Base-by-base conservation (phyloP, 2,888 invertebrate species). In the Schizotus pectinicornis region DNA sequence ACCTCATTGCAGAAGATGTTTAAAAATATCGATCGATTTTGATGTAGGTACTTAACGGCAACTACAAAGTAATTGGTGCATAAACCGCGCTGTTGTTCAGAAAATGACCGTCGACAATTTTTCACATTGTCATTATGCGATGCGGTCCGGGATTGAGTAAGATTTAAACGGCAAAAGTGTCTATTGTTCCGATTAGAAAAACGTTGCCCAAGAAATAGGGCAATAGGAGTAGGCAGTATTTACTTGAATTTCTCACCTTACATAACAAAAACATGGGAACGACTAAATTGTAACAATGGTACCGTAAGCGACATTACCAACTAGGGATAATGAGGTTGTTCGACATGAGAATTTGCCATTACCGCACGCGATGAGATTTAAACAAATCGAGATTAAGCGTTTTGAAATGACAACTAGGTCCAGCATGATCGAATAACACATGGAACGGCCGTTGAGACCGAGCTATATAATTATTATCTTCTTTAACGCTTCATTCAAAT, bases 161-260 rank as follows among this genome's bases (percentile, higher is more conserved):
- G 5, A 22, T 22, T 22, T 22, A 22, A 22, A 22, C 22, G 22
- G 22, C 22, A 2, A 5, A 2, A 22, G 22, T 22, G 22, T 22
- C 22, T 52, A 52, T 41, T 13, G 43, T 13, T 34, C 36, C 12
- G 47, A 47, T 12, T 5, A 22, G 33, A 32, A 49, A 31, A 7
- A 12, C 38, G 41, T 51, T 51, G 11, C 51, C 12, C 14, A 37
- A 36, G 33, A 53, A 46, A 37, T 45, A 33, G 45, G 22, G 38
- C 53, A 46, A 31, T 43, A 30, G 9, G 38, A 46, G 36, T 43
- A 30, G 9, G 38, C 14, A 14, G 34, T 41, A 47, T 35, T 47
- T 48, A 22, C 22, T 47, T 41, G 38, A 41, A 56, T 47, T 55
- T 55, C 55, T 42, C 55, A 56, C 48, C 49, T 56, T 56, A 56